Percentiles rank a stretch among this genome's conserved stretches.
Evolutionary conservation across 2,797 vertebrate species (phyloP).

Genomic region (Crypturellus tataupa): DNA sequence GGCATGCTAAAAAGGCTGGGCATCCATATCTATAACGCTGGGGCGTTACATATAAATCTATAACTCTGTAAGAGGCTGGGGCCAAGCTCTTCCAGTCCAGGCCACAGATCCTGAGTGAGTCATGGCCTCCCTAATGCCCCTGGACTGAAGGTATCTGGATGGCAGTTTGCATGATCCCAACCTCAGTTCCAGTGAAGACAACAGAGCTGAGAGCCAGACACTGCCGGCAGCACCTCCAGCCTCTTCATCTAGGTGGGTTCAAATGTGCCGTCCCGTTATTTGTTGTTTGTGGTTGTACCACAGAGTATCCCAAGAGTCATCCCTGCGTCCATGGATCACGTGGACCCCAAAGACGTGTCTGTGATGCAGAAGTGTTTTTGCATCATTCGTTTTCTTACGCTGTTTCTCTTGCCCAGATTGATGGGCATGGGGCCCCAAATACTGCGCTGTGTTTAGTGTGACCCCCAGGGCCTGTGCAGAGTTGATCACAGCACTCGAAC

Average conservation of each 20-base stretch:
- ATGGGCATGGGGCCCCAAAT: fast-evolving
- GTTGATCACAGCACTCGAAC: not conserved
- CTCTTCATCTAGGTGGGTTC: not conserved
- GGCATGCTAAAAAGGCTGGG: not conserved
- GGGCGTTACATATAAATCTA: no score
- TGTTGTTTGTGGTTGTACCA: not conserved
- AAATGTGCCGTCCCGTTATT: not conserved
- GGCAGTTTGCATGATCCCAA: not conserved
- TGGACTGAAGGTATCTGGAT: not conserved
- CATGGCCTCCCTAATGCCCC: not conserved
- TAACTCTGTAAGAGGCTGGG: not conserved
- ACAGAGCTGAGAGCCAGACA: not conserved
- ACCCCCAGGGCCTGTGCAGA: not conserved
- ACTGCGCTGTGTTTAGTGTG: not conserved
- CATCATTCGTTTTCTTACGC: not conserved
- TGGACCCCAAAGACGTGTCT: not conserved
- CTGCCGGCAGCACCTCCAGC: not conserved
- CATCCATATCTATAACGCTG: fast-evolving
- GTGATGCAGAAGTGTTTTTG: not conserved
- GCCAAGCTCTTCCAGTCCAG: not conserved
- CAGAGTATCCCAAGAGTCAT: not conserved
- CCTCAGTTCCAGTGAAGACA: not conserved
- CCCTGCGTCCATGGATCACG: fast-evolving
- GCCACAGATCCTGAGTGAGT: fast-evolving
- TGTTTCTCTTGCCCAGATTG: not conserved